phyloP scores from a whole-genome alignment of 2,113 vertebrate species.

The Malaclemys terrapin region DNA sequence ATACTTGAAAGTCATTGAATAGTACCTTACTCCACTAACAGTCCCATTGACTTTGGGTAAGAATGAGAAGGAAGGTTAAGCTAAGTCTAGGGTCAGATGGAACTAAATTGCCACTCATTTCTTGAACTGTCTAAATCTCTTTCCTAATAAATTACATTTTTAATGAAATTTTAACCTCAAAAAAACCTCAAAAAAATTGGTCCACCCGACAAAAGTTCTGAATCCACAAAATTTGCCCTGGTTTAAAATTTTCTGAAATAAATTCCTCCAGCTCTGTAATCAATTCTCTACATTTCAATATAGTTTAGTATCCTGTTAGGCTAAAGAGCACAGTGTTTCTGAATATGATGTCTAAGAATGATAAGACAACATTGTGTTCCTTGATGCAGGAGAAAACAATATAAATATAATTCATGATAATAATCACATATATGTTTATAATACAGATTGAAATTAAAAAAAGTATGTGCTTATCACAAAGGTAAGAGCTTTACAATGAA shows the following conservation, averaged over 20 bases:
- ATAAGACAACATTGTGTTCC: background rate
- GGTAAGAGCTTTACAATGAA: background rate
- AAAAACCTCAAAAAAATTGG: background rate
- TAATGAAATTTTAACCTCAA: background rate
- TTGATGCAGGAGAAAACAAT: background rate
- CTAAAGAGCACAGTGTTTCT: background rate
- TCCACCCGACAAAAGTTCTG: background rate
- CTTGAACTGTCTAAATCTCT: background rate
- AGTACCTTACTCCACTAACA: background rate
- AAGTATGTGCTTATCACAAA: background rate
- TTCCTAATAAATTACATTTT: background rate
- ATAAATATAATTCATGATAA: background rate
- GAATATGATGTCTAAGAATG: background rate
- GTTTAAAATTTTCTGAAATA: background rate
- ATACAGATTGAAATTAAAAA: conserved; percentile 24
- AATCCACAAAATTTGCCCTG: background rate
- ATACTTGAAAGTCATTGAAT: background rate
- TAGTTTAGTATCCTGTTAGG: background rate
- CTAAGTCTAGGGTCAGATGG: background rate
- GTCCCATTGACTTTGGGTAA: background rate
- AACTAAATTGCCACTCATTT: background rate
- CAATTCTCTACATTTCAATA: background rate
- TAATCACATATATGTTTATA: background rate
- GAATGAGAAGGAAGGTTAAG: background rate
- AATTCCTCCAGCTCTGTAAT: background rate